Base-by-base conservation (phyloP, 2,888 invertebrate genomes). In the Lepidonotus clava region DNA sequence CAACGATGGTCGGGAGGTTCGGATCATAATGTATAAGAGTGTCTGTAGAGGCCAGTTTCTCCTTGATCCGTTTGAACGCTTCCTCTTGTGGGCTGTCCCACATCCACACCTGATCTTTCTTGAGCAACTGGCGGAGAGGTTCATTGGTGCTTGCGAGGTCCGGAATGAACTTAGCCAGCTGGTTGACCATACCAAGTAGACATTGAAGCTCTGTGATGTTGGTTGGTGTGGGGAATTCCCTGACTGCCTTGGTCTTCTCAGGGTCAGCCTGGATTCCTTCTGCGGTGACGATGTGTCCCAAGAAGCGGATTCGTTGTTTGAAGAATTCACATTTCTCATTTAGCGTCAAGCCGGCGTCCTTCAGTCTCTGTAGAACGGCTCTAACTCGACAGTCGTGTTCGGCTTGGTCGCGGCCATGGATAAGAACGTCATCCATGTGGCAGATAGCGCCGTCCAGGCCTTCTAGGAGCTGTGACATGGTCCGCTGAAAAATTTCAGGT, bases 1-100 rank as follows among this genome's bases (percentile, higher is more conserved):
- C 89, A 0, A 92, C 83, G 0, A 87, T 76, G 0, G 88, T 89
- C 0, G 84, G 61, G 28, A 89, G 87, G 4, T 88, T 88, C 14
- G 90, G 88, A 86, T 93, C 92, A 88, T 90, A 94, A 76, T 90
- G 88, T 14, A 91, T 90, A 32, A 94, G 89, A 5, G 90, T 89
- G 5, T 93, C 38, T 5, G 76, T 36, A 11, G 76, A 71, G 6
- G 76, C 34, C 76, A 71, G 6, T 71, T 14, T 38, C 5, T 8
- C 76, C n/a, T 71, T 71, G 5, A 71, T 71, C 21, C n/a, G 8
- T 11, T 38, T 32, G n/a, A 34, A 71, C 11, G 76, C 34, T 8
- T 71, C 76, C n/a, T 32, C 21, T n/a, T 71, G 76, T 34, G 86
- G 34, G n/a, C 28, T 66, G 24, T 66, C 66, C 66, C 66, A 66